Evolutionary conservation across 1,140 invertebrate species (phyloP), one percentile per base, ranked within the genome.

Genomic region (Leptestheria dahalacensis): DNA sequence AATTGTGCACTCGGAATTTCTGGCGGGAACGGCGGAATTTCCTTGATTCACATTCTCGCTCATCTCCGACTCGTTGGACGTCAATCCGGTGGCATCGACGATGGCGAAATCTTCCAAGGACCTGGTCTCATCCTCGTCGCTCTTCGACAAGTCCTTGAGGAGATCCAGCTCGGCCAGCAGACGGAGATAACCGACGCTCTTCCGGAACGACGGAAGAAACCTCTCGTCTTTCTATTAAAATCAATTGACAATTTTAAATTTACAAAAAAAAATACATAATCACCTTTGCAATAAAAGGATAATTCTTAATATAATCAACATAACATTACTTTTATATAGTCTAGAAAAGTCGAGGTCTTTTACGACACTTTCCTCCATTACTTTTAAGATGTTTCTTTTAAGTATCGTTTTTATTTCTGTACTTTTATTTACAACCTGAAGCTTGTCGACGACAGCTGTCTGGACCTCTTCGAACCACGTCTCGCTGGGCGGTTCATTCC

Each of bases 381-480:
- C n/a, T n/a, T n/a, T n/a, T n/a, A n/a, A n/a, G n/a, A n/a, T n/a
- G n/a, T n/a, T n/a, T n/a, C n/a, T n/a, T n/a, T n/a, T n/a, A n/a
- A n/a, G n/a, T n/a, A n/a, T n/a, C n/a, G n/a, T n/a, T n/a, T n/a
- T n/a, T n/a, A n/a, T n/a, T n/a, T n/a, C n/a, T 46, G 25, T 71
- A 69, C 70, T 48, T 47, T 60, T 29, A 66, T 64, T n/a, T 60
- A 54, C 6, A 59, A 78, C 78, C 71, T 80, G 75, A 29, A 87
- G 70, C 66, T 82, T 84, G 20, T 82, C 80, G 56, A 82, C 82
- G 25, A 86, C 78, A 52, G 77, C 78, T 57, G 77, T 71, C 71
- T 91, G 84, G 11, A 90, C 77, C 59, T 89, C 84, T 71, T 94
- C 90, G 73, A 96, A 95, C 79, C 88, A 89, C 2, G 73, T 74